Evolutionary conservation across 1,140 invertebrate species (phyloP).

Genomic region (Bombus difficillimus): DNA sequence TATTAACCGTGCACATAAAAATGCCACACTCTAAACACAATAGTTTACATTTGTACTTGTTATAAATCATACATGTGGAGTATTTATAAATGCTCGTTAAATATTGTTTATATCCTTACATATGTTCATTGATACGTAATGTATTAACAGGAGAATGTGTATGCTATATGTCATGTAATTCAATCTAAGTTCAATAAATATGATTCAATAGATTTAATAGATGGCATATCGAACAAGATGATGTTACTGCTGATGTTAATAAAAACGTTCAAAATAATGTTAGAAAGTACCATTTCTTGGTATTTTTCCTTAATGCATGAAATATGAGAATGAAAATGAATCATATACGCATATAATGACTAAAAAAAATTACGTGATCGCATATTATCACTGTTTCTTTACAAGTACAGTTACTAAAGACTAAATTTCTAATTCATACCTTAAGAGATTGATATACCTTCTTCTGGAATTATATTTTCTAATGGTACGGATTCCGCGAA

Average conservation of each 20-base stretch:
- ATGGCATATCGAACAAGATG: neutral
- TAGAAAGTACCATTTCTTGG: neutral
- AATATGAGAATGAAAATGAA: neutral
- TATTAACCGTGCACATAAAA: conserved; percentile 21
- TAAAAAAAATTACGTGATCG: conserved; percentile 46
- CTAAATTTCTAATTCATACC: conserved; percentile 29
- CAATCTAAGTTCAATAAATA: conserved; percentile 38
- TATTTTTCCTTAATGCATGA: neutral
- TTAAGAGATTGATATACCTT: conserved; percentile 29
- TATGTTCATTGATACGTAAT: conserved; percentile 6
- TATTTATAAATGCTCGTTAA: conserved; percentile 48
- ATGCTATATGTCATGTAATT: conserved; percentile 2
- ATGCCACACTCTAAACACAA: conserved; percentile 51
- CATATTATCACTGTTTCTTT: conserved; percentile 42
- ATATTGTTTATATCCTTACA: conserved; percentile 7
- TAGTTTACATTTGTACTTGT: conserved; percentile 58
- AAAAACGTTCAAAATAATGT: neutral
- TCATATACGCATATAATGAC: conserved; percentile 23
- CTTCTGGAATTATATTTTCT: conserved; percentile 68
- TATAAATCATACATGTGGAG: conserved; percentile 53
- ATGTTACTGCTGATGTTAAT: neutral
- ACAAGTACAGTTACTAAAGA: conserved; percentile 21
- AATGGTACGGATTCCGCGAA: conserved; percentile 70
- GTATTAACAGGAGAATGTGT: neutral
- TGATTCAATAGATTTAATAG: neutral